Evolutionary conservation across 1,140 invertebrate genomes (phyloP), one percentile per base, ranked within the genome.

Genomic region (Procambarus clarkii): DNA sequence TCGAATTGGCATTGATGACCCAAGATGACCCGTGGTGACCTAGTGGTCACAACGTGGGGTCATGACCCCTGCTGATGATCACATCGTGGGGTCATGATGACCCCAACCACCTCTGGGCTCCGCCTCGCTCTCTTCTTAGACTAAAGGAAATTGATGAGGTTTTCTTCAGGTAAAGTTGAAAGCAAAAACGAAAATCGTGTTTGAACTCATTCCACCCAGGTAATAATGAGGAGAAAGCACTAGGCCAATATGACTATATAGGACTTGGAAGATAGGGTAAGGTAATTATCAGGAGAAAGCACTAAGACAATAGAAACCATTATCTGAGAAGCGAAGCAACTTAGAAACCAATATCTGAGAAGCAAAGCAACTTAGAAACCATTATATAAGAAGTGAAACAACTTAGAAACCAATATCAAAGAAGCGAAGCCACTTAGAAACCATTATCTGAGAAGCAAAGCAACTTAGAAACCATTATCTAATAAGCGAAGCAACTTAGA

Each of bases 1-100:
- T 13, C 24, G 34, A n/a, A 44, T 83, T 69, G 81, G 69, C 81
- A 34, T 21, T 64, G 81, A 83, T 83, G 60, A 83, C 81, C 81
- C 45, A 11, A 34, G 81, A 83, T 83, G 81, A 58, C 3, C 81
- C 60, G 13, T 7, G 0, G 34, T 34, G 1, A 34, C 0, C 2
- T 13, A 7, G 58, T 50, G 45, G 81, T 83, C 81, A 83, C 58
- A 64, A 34, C 34, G 60, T 54, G 11, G 9, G 0, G 60, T 9
- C 54, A 15, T 60, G 80, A 82, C 80, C 60, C 18, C 60, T 21
- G 9, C 21, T 34, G 34, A 34, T 34, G 34, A 34, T 45, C 58
- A 34, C 34, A 69, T 60, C 69, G 34, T 1, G 54, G 15, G 81
- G 45, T 60, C 69, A 60, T 83, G 69, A 58, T 83, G 34, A 34